Percentiles rank a stretch among this genome's conserved stretches.
phyloP scores from a whole-genome alignment of 2,888 invertebrate species.

The Cerastis leucographa region DNA sequence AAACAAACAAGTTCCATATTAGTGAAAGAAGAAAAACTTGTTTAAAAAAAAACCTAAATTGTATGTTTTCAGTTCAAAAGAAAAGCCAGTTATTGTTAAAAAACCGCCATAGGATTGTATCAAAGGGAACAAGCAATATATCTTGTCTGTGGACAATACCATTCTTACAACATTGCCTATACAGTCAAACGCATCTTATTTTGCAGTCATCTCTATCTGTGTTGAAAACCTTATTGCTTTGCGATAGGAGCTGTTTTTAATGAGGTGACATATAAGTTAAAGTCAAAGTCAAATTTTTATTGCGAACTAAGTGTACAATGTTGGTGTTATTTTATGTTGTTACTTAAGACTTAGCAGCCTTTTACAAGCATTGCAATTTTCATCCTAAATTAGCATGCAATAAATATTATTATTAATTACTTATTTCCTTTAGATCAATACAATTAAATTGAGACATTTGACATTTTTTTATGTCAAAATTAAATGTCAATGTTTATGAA shows the following conservation, averaged over 20 bases:
- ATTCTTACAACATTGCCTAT: conserved; percentile 22
- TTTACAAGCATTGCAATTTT: too few relatives aligned
- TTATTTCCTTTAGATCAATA: too few relatives aligned
- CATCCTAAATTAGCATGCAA: too few relatives aligned
- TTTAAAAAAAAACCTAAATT: neutral
- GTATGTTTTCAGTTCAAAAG: neutral
- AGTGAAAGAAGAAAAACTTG: neutral
- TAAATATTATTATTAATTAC: too few relatives aligned
- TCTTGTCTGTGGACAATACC: conserved; percentile 46
- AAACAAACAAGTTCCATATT: neutral
- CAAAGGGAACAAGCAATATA: conserved; percentile 26
- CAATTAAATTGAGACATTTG: too few relatives aligned
- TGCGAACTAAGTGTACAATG: too few relatives aligned
- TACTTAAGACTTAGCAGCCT: too few relatives aligned
- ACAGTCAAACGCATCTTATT: conserved; percentile 32
- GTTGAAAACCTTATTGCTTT: conserved; percentile 3
- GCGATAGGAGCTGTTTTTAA: neutral
- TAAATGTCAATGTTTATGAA: too few relatives aligned
- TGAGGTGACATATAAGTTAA: neutral
- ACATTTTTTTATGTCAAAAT: too few relatives aligned
- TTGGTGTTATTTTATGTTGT: too few relatives aligned
- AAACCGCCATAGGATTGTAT: conserved; percentile 8
- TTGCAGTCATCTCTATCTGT: neutral
- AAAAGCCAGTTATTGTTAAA: conserved; percentile 25
- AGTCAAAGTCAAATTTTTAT: too few relatives aligned